Base-by-base conservation (phyloP, 1,140 invertebrate species). In the Trichoplusia ni region DNA sequence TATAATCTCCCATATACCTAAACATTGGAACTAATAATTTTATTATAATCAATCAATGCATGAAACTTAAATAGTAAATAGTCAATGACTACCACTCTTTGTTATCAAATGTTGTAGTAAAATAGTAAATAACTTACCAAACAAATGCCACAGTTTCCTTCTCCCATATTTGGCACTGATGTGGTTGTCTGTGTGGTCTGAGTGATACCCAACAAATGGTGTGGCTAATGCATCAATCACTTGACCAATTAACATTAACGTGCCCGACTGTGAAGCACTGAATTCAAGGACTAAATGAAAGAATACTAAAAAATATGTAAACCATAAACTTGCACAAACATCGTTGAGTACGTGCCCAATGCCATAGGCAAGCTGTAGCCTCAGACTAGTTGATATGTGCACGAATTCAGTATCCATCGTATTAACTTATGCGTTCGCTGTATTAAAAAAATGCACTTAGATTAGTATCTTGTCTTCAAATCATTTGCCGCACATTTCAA, bases 321-420 rank as follows among this genome's bases (percentile, higher is more conserved):
- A 99, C 98, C 98, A 99, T 93, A 99, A 96, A 42, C 97, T 97
- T 27, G 98, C 97, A 91, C 97, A 98, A 4, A 99, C 92, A 91
- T 99, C 98, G 89, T 99, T 99, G 19, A 98, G 91, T 23, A 99
- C 94, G 91, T 99, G 98, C 0, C 96, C 97, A 70, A 96, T 91
- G 40, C 94, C 93, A 81, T 94, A 93, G 1, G 86, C 86, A 13
- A 92, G 59, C 73, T 90, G 88, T 3, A 88, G 72, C 37, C 66
- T 71, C 44, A 87, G 62, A 67, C 80, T 90, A 7, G 81, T 89
- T 25, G 86, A 88, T 71, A 86, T 88, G 63, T 86, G 82, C n/a
- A 84, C 47, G 47, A 90, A 80, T 80, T 90, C 88, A 63, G 84
- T 84, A 84, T 90, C 88, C 88, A 90, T 89, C 38, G 7, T 8